Evolutionary conservation across 1,140 invertebrate genomes (phyloP).

Genomic region (Oreohelix idahoensis): DNA sequence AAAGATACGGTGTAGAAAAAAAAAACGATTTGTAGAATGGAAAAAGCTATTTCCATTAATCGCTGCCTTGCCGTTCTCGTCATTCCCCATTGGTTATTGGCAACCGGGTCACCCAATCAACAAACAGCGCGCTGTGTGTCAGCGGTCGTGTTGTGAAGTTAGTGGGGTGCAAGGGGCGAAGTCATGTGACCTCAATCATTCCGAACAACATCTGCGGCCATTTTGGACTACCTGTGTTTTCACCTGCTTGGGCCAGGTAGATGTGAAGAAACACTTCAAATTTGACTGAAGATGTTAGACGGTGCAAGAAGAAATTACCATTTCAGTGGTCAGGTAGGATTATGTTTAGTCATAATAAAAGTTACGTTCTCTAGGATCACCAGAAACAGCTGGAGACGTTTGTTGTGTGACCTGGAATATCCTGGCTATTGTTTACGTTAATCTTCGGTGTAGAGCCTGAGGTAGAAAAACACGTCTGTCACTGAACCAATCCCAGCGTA

Average conservation of each 20-base stretch:
- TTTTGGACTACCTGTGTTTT: constrained; percentile 24
- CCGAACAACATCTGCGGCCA: background rate
- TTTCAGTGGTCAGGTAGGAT: constrained; percentile 17
- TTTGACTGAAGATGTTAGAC: constrained; percentile 3
- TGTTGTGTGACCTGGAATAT: too few relatives aligned
- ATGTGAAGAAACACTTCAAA: background rate
- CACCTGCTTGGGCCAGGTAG: constrained; percentile 3
- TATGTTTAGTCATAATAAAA: too few relatives aligned
- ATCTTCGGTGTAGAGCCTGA: too few relatives aligned
- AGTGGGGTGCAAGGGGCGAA: background rate
- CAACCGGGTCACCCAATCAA: background rate
- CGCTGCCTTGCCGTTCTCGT: too few relatives aligned
- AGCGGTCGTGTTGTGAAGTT: background rate
- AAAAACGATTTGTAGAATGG: too few relatives aligned
- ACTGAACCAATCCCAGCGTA: too few relatives aligned
- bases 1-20: too few relatives aligned
- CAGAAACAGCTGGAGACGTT: too few relatives aligned
- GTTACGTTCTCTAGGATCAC: too few relatives aligned
- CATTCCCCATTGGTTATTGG: background rate
- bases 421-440: too few relatives aligned
- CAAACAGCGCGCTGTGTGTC: background rate
- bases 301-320: background rate
- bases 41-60: too few relatives aligned
- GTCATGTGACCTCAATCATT: constrained; percentile 28
- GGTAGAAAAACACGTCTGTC: too few relatives aligned